These are phyloP conservation scores for Chaenocephalus aceratus DNA, from an alignment of 2,113 vertebrate genomes.

Conservation along the genomic window DNA sequence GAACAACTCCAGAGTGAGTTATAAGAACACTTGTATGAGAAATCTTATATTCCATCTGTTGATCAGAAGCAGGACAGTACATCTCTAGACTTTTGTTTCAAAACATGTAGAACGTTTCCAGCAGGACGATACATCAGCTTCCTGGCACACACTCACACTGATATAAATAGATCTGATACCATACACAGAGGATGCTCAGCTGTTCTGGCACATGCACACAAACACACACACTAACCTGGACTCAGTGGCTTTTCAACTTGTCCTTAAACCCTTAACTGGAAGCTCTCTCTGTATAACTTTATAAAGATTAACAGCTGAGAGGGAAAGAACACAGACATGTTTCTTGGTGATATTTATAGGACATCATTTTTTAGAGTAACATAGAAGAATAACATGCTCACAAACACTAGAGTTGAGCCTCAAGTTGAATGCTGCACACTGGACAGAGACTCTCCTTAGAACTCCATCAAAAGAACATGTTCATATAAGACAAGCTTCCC, in stretches of 20 bases:
- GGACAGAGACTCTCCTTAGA: not conserved
- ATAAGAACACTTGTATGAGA: not conserved
- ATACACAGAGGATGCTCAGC: constrained; percentile 51
- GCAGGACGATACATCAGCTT: constrained; percentile 18
- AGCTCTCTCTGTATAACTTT: constrained; percentile 13
- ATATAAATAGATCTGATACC: constrained; percentile 43
- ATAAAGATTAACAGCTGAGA: constrained; percentile 19
- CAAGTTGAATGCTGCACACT: not conserved
- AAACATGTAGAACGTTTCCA: not conserved
- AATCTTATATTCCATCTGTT: not conserved
- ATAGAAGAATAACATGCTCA: no score
- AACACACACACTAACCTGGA: not conserved
- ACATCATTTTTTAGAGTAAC: not conserved
- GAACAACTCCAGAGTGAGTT: not conserved
- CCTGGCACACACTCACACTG: not conserved
- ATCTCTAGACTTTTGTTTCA: constrained; percentile 13
- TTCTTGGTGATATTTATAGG: not conserved
- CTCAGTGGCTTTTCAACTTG: constrained; percentile 41
- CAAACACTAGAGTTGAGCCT: not conserved
- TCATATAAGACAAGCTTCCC: not conserved
- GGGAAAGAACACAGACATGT: not conserved
- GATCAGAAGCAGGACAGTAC: not conserved
- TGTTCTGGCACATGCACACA: constrained; percentile 26
- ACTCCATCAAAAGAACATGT: no score
- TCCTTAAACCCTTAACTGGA: constrained; percentile 45